Conservation (phyloP, 2,888 invertebrate species). For the Eupithecia inturbata region DNA sequence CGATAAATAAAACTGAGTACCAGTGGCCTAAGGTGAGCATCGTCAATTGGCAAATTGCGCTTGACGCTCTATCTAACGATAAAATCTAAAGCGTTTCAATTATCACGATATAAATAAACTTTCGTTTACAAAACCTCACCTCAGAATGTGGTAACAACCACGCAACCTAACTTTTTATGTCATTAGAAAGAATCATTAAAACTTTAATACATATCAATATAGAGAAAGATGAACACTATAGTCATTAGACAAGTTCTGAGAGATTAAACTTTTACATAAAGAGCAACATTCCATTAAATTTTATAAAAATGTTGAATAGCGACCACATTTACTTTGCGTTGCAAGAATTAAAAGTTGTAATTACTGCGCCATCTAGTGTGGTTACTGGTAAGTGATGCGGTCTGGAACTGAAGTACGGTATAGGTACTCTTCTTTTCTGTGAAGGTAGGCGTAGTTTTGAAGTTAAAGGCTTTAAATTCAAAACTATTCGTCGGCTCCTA, state of each 20-base stretch:
- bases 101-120: not conserved
- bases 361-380: constrained; percentile 22
- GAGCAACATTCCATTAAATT: not conserved
- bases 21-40: not conserved
- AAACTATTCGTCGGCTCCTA: not conserved
- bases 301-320: constrained; percentile 9
- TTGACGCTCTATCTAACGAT: not conserved
- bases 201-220: not conserved
- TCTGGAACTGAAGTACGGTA: not conserved
- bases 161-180: not conserved
- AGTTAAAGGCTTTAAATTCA: not conserved
- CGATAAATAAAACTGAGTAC: constrained; percentile 21
- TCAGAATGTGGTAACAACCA: not conserved
- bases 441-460: not conserved
- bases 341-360: constrained; percentile 32
- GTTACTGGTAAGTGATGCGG: constrained; percentile 30
- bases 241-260: constrained; percentile 6
- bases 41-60: not conserved
- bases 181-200: not conserved
- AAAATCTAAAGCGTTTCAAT: not conserved
- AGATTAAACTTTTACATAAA: constrained; percentile 5
- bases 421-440: not conserved
- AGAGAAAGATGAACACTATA: not conserved
- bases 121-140: not conserved
- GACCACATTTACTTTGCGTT: constrained; percentile 18